Percentiles rank a stretch among this genome's conserved stretches.
Conservation (phyloP, 2,797 vertebrate species). For the Sphaeramia orbicularis region DNA sequence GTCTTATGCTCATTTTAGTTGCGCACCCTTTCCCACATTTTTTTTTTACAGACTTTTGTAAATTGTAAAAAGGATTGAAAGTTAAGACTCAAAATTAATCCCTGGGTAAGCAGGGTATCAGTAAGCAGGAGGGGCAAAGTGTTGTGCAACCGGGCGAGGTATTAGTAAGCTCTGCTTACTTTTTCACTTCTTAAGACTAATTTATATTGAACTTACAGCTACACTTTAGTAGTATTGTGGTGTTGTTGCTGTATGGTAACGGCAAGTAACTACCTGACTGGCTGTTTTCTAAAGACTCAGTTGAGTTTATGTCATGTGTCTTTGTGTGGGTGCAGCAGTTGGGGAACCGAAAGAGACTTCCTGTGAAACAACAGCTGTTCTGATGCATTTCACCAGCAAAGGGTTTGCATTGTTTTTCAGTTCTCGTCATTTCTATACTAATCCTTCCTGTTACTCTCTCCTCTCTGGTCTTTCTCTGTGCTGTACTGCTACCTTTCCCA, state of each 20-base stretch:
- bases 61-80: too few species aligned
- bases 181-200: too few species aligned
- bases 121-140: too few species aligned
- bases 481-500: constrained; percentile 8
- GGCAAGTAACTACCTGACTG: not conserved
- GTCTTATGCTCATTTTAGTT: too few species aligned
- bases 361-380: constrained; percentile 57
- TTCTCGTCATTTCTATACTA: constrained; percentile 57
- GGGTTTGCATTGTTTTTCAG: constrained; percentile 45
- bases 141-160: too few species aligned
- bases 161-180: too few species aligned
- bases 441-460: constrained; percentile 26
- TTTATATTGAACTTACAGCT: too few species aligned
- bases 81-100: too few species aligned
- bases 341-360: constrained; percentile 38
- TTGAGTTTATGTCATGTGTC: not conserved
- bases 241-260: not conserved
- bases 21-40: too few species aligned
- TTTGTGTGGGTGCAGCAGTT: constrained; percentile 4
- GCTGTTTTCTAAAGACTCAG: not conserved
- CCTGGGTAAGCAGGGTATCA: too few species aligned
- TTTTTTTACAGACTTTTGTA: too few species aligned
- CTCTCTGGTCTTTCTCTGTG: constrained; percentile 4
- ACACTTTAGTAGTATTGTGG: too few species aligned
- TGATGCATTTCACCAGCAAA: constrained; percentile 50